phyloP scores from a whole-genome alignment of 2,888 invertebrate species.

The Seladonia tumulorum region DNA sequence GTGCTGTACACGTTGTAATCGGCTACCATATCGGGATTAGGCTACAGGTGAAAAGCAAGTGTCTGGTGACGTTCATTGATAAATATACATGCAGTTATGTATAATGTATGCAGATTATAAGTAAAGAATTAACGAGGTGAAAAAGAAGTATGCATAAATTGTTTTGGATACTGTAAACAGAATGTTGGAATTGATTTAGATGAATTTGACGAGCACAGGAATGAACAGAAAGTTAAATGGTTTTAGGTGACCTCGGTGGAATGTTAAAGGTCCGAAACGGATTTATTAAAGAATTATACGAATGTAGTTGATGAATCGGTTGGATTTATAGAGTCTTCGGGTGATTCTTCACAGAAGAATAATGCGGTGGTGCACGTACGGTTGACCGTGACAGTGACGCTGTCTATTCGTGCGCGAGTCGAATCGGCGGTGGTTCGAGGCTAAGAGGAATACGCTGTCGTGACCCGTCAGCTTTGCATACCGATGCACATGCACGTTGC shows the following conservation, averaged over 20 bases:
- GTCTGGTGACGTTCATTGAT: background rate
- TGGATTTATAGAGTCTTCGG: background rate
- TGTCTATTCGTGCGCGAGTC: constrained; percentile 58
- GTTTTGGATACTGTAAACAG: background rate
- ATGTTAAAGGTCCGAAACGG: background rate
- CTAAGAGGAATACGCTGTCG: constrained; percentile 68
- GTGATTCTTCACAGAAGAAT: background rate
- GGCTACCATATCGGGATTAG: background rate
- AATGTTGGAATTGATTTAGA: too few species aligned
- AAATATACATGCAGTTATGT: background rate
- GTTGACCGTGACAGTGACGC: constrained; percentile 42
- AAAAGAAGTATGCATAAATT: background rate
- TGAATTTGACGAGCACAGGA: too few species aligned
- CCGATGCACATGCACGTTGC: constrained; percentile 62
- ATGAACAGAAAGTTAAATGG: background rate
- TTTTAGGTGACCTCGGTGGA: background rate
- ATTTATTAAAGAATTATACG: background rate
- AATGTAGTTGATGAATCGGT: background rate
- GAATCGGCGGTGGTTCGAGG: constrained; percentile 63
- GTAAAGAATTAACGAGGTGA: too few species aligned
- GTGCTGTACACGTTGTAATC: background rate
- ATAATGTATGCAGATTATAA: background rate
- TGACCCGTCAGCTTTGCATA: constrained; percentile 77
- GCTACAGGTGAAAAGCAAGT: background rate
- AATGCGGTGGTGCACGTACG: constrained; percentile 22